Base-by-base conservation (phyloP, 1,140 invertebrate species). In the Drosophila gunungcola region DNA sequence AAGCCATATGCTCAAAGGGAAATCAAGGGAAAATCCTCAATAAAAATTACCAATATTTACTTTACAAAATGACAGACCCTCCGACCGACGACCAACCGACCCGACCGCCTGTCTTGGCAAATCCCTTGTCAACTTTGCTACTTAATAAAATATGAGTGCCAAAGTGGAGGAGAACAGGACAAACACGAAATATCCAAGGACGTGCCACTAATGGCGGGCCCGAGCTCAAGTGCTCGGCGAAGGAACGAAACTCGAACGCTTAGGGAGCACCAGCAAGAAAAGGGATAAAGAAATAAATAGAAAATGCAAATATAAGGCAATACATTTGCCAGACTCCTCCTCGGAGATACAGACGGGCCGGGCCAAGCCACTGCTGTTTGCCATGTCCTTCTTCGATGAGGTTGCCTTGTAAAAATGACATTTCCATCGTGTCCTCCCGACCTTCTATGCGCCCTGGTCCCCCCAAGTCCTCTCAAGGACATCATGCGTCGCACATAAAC, bases 1-100 rank as follows among this genome's bases (percentile, higher is more conserved):
- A 83, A 85, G 61, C 82, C 68, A 72, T 80, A 77, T 67, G 48
- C 68, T 72, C 63, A 62, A 62, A 69, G 51, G 58, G 76, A 75
- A 77, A 84, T 89, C 84, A 84, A 78, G 77, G 77, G 68, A 89
- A 89, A 89, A 88, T 89, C 80, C 80, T 80, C 84, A 88, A 91
- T 88, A 91, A 91, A 91, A 91, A 90, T 91, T 91, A 91, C 82
- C 90, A 91, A 91, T 91, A 91, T 91, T 91, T 91, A 91, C 85
- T 91, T 88, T 91, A 90, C 73, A 73, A 91, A 86, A 91, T 86
- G 82, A 91, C 85, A 90, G 77, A 65, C 73, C 68, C 68, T 63
- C 63, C 52, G 56, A 13, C 5, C 13, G 6, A 7, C 29, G 73
- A 13, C 4, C 11, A 25, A n/a, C 13, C 54, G 21, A 10, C 46